phyloP scores from a whole-genome alignment of 1,140 invertebrate genomes.

The Agrilus planipennis region DNA sequence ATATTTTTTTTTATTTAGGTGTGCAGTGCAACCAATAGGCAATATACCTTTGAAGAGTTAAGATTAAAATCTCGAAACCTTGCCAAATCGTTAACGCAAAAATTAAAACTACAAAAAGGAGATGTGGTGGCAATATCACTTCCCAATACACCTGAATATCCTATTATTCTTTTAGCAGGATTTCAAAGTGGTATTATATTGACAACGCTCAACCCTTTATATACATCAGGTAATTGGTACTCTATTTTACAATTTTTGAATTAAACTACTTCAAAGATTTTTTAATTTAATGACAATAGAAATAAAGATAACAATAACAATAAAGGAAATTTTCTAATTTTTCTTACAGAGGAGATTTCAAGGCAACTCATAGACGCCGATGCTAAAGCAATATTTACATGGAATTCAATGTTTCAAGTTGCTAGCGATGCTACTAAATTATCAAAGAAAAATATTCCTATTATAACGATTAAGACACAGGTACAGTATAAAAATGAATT shows the following conservation, averaged over 20 bases:
- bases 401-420: slow-evolving; percentile 37
- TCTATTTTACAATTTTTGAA: not conserved
- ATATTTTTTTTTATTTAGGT: slow-evolving; percentile 40
- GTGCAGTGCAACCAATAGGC: slow-evolving; percentile 54
- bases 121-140: slow-evolving; percentile 59
- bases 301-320: too few species aligned
- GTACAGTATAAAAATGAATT: slow-evolving; percentile 9
- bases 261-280: too few species aligned
- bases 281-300: not conserved
- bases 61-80: slow-evolving; percentile 50
- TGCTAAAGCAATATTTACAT: slow-evolving; percentile 55
- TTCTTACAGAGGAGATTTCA: slow-evolving; percentile 58
- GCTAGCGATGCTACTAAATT: slow-evolving; percentile 36
- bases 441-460: slow-evolving; percentile 38
- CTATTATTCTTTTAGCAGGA: slow-evolving; percentile 51
- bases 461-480: slow-evolving; percentile 41
- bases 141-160: slow-evolving; percentile 68
- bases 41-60: slow-evolving; percentile 57
- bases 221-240: slow-evolving; percentile 52
- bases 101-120: slow-evolving; percentile 52
- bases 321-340: too few species aligned
- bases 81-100: slow-evolving; percentile 51
- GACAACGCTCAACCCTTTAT: slow-evolving; percentile 70
- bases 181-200: slow-evolving; percentile 56
- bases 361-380: slow-evolving; percentile 53